Evolutionary conservation across 1,140 invertebrate genomes (phyloP), one percentile per base, ranked within the genome.

Genomic region (Euglossa dilemma): DNA sequence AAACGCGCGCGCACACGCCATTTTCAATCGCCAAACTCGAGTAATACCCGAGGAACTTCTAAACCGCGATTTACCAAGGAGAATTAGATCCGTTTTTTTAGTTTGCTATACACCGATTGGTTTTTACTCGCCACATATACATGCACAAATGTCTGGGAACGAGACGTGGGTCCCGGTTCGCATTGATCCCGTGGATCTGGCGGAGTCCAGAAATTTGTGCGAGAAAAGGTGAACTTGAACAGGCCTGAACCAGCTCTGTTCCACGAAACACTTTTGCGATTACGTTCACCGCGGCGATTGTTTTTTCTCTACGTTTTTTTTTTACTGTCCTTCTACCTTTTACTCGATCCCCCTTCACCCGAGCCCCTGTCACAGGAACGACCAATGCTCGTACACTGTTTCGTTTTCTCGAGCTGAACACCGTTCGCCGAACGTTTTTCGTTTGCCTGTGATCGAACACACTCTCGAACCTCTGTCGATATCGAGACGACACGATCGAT

Each of bases 311-410:
- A n/a, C n/a, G n/a, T 36, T 36, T 36, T 36, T 36, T 36, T 36
- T 64, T 71, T 69, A 45, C n/a, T n/a, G 7, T 74, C 59, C 70
- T 64, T 28, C 28, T 7, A 52, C n/a, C n/a, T 61, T 59, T 52
- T 52, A 61, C 45, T 25, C 18, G 11, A 54, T 56, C 36, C 50
- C 50, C 18, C 12, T 56, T 36, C 36, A 36, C 36, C 36, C 36
- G 36, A 14, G 3, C 18, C 66, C 43, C 14, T 25, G 2, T 45
- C 47, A 47, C 74, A 76, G 9, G 47, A 28, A 12, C 20, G 25
- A 56, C 23, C 20, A 36, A 66, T 50, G 14, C 11, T 28, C 45
- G 14, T 47, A 59, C 45, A 80, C 28, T 36, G 36, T 63, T 61
- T 80, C 50, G 7, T 59, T 80, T 63, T 52, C 16, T 28, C n/a